phyloP scores from a whole-genome alignment of 2,888 invertebrate species.

The Drosophila phalerata region DNA sequence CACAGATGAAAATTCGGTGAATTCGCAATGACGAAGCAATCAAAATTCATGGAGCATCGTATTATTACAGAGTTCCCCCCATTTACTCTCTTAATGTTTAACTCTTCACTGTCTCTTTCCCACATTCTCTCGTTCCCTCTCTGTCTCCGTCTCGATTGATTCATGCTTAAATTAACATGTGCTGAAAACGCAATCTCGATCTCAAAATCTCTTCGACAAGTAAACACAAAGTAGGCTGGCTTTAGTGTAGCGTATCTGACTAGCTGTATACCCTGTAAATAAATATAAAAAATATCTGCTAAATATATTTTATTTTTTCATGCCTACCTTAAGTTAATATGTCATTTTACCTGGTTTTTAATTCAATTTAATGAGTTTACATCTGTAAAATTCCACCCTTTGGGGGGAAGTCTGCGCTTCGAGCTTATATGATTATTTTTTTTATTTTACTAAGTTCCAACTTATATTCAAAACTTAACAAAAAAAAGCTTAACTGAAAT shows the following conservation, averaged over 20 bases:
- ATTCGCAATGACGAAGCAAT: constrained; percentile 49
- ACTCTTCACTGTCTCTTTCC: background rate
- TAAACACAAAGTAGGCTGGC: constrained; percentile 20
- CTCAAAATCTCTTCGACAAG: constrained; percentile 16
- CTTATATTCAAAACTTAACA: background rate
- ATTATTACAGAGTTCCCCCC: constrained; percentile 8
- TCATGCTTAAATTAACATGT: constrained; percentile 49
- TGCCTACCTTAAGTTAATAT: background rate
- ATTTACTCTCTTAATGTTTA: constrained; percentile 2
- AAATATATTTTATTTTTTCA: too few relatives aligned
- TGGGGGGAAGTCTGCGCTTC: background rate
- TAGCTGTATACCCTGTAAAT: constrained; percentile 22
- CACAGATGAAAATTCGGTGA: constrained; percentile 37
- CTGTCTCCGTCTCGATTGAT: constrained; percentile 21
- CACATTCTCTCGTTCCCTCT: too few relatives aligned
- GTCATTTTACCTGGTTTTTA: too few relatives aligned
- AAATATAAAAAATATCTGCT: background rate
- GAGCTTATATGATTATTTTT: background rate
- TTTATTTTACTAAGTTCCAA: background rate
- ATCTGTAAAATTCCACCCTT: background rate
- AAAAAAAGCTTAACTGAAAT: background rate
- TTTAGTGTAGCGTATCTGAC: background rate
- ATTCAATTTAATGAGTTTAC: too few relatives aligned
- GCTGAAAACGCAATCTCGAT: constrained; percentile 39
- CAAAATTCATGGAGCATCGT: constrained; percentile 39